phyloP scores from a whole-genome alignment of 2,113 vertebrate genomes.

The Corythoichthys intestinalis region DNA sequence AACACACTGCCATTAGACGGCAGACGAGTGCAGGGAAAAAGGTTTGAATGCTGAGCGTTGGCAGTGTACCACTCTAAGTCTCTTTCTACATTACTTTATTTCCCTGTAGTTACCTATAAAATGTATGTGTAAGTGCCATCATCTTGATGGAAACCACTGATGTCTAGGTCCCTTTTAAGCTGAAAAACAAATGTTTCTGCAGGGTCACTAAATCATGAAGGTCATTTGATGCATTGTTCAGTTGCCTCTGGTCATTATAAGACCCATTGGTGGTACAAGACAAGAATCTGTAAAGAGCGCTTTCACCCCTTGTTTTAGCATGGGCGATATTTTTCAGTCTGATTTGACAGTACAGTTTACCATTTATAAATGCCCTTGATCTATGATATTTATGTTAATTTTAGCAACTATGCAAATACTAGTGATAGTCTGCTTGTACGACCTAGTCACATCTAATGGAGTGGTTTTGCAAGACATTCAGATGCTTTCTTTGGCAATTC shows the following conservation, averaged over 20 bases:
- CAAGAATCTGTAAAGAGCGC: not conserved
- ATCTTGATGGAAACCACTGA: conserved; percentile 28
- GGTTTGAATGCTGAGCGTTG: conserved; percentile 37
- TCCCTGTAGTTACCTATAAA: conserved; percentile 9
- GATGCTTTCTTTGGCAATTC: not conserved
- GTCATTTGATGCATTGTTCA: conserved; percentile 35
- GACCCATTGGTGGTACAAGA: not conserved
- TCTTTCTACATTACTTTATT: not conserved
- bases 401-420: not conserved
- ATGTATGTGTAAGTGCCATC: conserved; percentile 22
- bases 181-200: conserved; percentile 40
- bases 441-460: not conserved
- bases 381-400: not conserved
- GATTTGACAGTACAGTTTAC: not conserved
- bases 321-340: conserved; percentile 2
- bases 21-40: conserved; percentile 41
- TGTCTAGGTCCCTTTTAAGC: conserved; percentile 41
- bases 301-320: not conserved
- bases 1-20: conserved; percentile 35
- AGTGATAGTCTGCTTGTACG: not conserved
- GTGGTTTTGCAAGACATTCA: not conserved
- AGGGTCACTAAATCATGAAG: conserved; percentile 47
- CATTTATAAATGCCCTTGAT: not conserved
- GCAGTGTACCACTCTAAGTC: conserved; percentile 11
- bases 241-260: conserved; percentile 13